phyloP scores from a whole-genome alignment of 2,888 invertebrate genomes.

The Tetragnatha montana region DNA sequence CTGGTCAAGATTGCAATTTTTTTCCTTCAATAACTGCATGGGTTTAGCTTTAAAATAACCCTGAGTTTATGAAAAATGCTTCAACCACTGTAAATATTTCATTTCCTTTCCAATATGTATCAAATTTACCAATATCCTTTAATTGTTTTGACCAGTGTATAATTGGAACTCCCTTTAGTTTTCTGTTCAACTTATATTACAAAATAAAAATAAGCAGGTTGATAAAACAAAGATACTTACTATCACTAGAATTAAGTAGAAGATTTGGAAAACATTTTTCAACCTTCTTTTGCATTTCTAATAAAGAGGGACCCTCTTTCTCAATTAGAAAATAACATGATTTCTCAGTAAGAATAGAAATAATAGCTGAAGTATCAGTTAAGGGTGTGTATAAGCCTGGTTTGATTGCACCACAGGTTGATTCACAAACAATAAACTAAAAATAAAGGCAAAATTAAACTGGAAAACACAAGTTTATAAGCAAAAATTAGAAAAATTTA shows the following conservation, averaged over 20 bases:
- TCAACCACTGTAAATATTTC: too few relatives aligned
- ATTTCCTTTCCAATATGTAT: too few relatives aligned
- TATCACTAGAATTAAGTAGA: neutral
- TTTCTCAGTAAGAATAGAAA: constrained; percentile 37
- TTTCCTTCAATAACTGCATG: too few relatives aligned
- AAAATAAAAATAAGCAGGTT: too few relatives aligned
- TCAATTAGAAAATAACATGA: neutral
- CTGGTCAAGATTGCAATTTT: too few relatives aligned
- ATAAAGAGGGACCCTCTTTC: neutral
- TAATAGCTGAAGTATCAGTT: constrained; percentile 41
- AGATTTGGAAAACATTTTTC: neutral
- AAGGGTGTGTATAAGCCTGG: constrained; percentile 48
- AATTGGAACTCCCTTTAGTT: neutral
- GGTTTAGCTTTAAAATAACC: too few relatives aligned
- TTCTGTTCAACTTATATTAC: too few relatives aligned
- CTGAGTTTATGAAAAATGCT: too few relatives aligned
- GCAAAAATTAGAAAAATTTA: neutral
- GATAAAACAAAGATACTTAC: constrained; percentile 6
- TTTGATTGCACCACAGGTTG: constrained; percentile 15
- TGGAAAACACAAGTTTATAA: neutral
- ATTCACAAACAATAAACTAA: constrained; percentile 56
- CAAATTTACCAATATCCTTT: too few relatives aligned
- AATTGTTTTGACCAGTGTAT: too few relatives aligned
- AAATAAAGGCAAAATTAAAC: constrained; percentile 10
- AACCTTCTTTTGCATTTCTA: constrained; percentile 18